These are phyloP conservation scores for Pseudobourletiella spinata DNA, from an alignment of 1,140 invertebrate genomes.

Conservation along the genomic window DNA sequence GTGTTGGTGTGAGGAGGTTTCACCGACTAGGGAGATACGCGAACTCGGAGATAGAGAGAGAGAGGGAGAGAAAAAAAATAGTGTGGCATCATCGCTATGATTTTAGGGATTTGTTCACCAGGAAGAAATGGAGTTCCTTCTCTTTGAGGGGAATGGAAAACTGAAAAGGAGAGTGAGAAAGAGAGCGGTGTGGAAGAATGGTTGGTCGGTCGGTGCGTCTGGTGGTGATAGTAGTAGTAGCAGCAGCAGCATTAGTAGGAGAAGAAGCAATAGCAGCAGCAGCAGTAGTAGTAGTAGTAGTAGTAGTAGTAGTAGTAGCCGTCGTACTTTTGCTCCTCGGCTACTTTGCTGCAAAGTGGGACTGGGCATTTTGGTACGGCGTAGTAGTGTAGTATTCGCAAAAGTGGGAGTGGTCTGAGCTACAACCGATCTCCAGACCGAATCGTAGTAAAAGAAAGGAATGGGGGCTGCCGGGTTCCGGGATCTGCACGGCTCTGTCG, in stretches of 20 bases:
- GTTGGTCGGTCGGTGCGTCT: constrained; percentile 10
- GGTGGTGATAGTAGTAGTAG: too few relatives aligned
- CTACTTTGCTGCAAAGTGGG: background rate
- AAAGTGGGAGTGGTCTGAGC: constrained; percentile 21
- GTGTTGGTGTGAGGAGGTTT: too few relatives aligned
- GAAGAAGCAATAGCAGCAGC: too few relatives aligned
- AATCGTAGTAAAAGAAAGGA: constrained; percentile 31
- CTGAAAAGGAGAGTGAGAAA: constrained; percentile 9
- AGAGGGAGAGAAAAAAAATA: constrained; percentile 6
- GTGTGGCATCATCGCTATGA: constrained; percentile 5
- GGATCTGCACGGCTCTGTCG: constrained; percentile 18
- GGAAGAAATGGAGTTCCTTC: constrained; percentile 4
- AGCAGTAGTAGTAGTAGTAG: too few relatives aligned
- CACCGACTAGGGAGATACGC: too few relatives aligned
- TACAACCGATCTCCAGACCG: constrained; percentile 31
- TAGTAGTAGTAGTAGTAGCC: too few relatives aligned
- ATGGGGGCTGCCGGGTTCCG: constrained; percentile 20
- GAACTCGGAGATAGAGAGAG: too few relatives aligned
- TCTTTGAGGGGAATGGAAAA: constrained; percentile 2
- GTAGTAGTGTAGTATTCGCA: constrained; percentile 27
- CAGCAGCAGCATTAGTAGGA: too few relatives aligned
- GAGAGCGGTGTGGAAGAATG: constrained; percentile 8
- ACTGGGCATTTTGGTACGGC: constrained; percentile 6
- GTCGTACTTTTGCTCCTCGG: too few relatives aligned
- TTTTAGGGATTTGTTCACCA: background rate